phyloP scores from a whole-genome alignment of 2,797 vertebrate genomes.

The Betta splendens region DNA sequence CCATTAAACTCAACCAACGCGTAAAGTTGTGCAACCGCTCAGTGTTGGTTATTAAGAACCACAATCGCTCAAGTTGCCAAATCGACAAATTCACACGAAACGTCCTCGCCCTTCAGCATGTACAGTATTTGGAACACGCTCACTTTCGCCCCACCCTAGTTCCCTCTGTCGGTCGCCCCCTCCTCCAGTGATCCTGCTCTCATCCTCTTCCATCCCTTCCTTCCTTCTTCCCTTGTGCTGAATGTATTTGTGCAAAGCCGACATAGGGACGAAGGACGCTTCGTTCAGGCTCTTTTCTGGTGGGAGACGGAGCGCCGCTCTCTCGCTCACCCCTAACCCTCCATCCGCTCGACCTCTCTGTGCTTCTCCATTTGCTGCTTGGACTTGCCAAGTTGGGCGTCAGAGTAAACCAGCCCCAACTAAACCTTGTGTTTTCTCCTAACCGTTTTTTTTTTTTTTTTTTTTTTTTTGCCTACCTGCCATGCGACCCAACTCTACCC shows the following conservation, averaged over 20 bases:
- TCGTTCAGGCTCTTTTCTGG: slow-evolving; percentile 59
- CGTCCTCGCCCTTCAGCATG: slow-evolving; percentile 33
- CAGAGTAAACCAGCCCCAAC: slow-evolving; percentile 51
- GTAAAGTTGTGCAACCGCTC: slow-evolving; percentile 34
- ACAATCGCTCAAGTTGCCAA: slow-evolving; percentile 38
- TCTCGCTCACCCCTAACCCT: slow-evolving; percentile 62
- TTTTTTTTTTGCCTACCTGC: slow-evolving; percentile 62
- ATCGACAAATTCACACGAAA: slow-evolving; percentile 34
- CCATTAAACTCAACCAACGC: slow-evolving; percentile 26
- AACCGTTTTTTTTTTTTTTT: slow-evolving; percentile 46
- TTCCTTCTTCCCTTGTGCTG: slow-evolving; percentile 63
- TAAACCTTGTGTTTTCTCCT: slow-evolving; percentile 67
- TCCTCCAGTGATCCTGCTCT: slow-evolving; percentile 72
- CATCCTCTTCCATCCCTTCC: slow-evolving; percentile 68
- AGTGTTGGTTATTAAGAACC: slow-evolving; percentile 27
- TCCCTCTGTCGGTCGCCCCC: slow-evolving; percentile 73
- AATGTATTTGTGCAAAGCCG: slow-evolving; percentile 80
- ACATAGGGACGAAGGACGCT: slow-evolving; percentile 68
- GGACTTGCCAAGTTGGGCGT: slow-evolving; percentile 74
- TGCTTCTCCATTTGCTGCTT: slow-evolving; percentile 77
- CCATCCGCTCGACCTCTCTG: slow-evolving; percentile 70
- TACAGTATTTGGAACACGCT: slow-evolving; percentile 39
- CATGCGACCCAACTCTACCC: slow-evolving; percentile 78
- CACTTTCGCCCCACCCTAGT: slow-evolving; percentile 61
- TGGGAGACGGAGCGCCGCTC: slow-evolving; percentile 62